A percentile compares a stretch with the other conserved stretches of the same genome.
These are phyloP conservation scores for Salminus brasiliensis DNA, from an alignment of 2,113 vertebrate species.

Conservation along the genomic window DNA sequence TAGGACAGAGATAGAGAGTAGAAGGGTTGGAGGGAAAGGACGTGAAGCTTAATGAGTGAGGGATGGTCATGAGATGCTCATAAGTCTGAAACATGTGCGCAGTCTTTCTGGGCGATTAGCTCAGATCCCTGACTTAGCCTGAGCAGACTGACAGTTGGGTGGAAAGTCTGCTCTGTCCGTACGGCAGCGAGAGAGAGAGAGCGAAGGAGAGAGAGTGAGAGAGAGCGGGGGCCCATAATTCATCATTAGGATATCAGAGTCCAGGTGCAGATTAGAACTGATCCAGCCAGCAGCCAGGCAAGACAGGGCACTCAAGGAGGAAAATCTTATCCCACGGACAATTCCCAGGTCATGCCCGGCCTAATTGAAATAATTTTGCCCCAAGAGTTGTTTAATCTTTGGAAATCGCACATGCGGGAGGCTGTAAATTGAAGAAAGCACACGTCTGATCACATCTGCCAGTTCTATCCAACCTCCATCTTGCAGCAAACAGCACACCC, in stretches of 20 bases:
- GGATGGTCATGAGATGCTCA: slow-evolving; percentile 39
- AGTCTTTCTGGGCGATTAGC: slow-evolving; percentile 82
- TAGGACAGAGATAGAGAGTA: neutral
- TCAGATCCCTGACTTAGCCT: slow-evolving; percentile 76
- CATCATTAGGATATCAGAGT: slow-evolving; percentile 99
- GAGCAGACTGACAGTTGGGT: slow-evolving; percentile 83
- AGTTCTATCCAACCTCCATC: slow-evolving; percentile 49
- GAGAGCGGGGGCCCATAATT: slow-evolving; percentile 90
- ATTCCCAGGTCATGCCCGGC: slow-evolving; percentile 90
- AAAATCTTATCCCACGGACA: slow-evolving; percentile 95
- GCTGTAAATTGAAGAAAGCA: slow-evolving; percentile 83
- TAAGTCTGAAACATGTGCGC: slow-evolving; percentile 76
- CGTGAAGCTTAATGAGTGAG: slow-evolving; percentile 41
- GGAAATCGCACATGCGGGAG: slow-evolving; percentile 89
- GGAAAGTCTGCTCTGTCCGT: slow-evolving; percentile 84
- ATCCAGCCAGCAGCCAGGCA: slow-evolving; percentile 90
- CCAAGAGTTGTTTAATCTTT: slow-evolving; percentile 94
- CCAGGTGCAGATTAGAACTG: slow-evolving; percentile 97
- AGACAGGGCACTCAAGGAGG: slow-evolving; percentile 82
- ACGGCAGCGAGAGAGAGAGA: slow-evolving; percentile 77
- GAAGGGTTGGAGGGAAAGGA: neutral
- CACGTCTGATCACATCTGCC: slow-evolving; percentile 68
- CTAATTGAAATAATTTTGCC: slow-evolving; percentile 98
- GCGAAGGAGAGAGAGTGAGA: slow-evolving; percentile 75
- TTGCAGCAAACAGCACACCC: neutral